Conservation (phyloP, 2,113 vertebrate genomes). For the Gasterosteus aculeatus region DNA sequence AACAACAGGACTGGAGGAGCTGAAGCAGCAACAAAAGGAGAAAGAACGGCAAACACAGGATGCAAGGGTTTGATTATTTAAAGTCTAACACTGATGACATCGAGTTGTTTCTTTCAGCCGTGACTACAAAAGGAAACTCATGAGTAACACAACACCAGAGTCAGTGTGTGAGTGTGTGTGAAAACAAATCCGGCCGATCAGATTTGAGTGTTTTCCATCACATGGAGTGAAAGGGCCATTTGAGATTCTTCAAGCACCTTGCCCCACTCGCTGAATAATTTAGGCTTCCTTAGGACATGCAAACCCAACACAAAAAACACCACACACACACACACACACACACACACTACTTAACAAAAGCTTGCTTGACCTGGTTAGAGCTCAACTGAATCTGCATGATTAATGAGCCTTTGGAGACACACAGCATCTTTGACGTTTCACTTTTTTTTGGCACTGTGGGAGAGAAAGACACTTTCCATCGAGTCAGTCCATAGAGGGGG, state of each 20-base stretch:
- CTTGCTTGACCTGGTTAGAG: conserved; percentile 63
- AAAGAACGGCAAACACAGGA: conserved; percentile 16
- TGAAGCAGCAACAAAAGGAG: conserved; percentile 23
- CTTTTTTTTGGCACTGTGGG: conserved; percentile 69
- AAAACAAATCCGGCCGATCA: conserved; percentile 78
- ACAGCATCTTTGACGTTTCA: conserved; percentile 72
- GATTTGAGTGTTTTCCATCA: conserved; percentile 79
- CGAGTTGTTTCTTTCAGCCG: conserved; percentile 19
- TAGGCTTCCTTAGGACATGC: conserved; percentile 73
- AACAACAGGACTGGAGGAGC: conserved; percentile 40
- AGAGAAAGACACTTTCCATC: conserved; percentile 39
- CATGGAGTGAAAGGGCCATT: conserved; percentile 70
- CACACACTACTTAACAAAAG: conserved; percentile 57
- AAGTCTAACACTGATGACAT: conserved; percentile 7
- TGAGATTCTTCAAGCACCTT: conserved; percentile 74
- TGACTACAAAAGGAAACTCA: conserved; percentile 48
- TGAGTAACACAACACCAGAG: conserved; percentile 66
- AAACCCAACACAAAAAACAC: conserved; percentile 21
- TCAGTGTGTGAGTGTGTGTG: conserved; percentile 36
- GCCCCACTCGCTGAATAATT: conserved; percentile 70
- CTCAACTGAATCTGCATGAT: conserved; percentile 70
- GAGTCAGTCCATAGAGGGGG: neutral
- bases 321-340: conserved; percentile 28
- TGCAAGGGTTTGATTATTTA: conserved; percentile 17
- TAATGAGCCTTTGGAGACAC: conserved; percentile 69